Conservation (phyloP, 2,113 vertebrate species). For the Acrocephalus kingi region DNA sequence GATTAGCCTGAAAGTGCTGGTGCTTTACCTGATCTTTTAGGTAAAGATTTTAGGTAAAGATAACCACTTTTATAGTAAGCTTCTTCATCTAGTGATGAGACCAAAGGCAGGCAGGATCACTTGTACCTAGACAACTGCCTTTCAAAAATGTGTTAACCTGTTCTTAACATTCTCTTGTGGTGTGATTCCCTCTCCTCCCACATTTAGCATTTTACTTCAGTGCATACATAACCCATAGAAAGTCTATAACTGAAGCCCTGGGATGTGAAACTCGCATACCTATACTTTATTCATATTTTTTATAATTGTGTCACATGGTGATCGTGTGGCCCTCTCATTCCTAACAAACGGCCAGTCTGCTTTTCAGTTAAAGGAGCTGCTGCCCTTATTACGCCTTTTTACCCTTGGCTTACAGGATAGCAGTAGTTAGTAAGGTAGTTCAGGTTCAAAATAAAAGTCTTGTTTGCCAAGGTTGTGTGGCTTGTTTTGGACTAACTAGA, state of each 20-base stretch:
- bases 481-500: neutral
- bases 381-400: neutral
- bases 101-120: neutral
- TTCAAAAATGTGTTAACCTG: neutral
- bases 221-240: neutral
- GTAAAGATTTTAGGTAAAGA: too few species aligned
- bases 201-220: neutral
- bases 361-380: neutral
- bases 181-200: neutral
- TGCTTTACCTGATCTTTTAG: neutral
- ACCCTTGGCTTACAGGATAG: neutral
- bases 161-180: neutral
- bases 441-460: neutral
- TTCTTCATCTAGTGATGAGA: neutral
- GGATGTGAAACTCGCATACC: neutral
- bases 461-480: neutral
- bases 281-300: neutral
- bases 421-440: neutral
- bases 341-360: neutral
- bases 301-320: neutral
- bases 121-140: neutral
- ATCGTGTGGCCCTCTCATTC: neutral
- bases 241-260: neutral
- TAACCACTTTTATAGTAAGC: neutral
- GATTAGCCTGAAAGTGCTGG: neutral